Evolutionary conservation across 2,888 invertebrate genomes (phyloP).

Genomic region (Apotomis turbidana): DNA sequence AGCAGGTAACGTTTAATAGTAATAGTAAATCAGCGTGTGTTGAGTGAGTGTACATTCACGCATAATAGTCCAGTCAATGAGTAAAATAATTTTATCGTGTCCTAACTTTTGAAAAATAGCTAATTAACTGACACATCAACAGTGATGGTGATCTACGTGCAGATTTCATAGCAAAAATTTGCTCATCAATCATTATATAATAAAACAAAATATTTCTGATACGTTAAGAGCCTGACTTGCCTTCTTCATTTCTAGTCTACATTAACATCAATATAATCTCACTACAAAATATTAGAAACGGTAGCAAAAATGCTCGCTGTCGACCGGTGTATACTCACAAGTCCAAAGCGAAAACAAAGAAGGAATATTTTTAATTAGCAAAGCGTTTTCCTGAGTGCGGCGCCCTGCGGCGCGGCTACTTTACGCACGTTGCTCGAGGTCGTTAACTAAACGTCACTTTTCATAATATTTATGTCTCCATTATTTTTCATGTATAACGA

Average conservation of each 20-base stretch:
- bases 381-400: constrained; percentile 64
- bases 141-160: too few relatives aligned
- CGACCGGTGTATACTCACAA: constrained; percentile 26
- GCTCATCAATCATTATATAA: too few relatives aligned
- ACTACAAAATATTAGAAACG: background rate
- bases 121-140: background rate
- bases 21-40: constrained; percentile 66
- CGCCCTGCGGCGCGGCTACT: constrained; percentile 76
- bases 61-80: constrained; percentile 45
- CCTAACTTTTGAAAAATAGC: background rate
- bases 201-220: too few relatives aligned
- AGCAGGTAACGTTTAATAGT: constrained; percentile 55
- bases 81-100: background rate
- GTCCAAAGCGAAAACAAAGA: constrained; percentile 64
- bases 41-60: constrained; percentile 69
- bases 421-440: constrained; percentile 71
- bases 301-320: background rate
- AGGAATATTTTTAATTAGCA: constrained; percentile 76
- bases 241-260: too few relatives aligned
- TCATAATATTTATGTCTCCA: constrained; percentile 80
- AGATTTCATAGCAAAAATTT: too few relatives aligned
- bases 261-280: background rate
- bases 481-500: constrained; percentile 76
- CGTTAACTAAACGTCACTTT: constrained; percentile 80
- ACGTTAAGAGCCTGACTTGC: too few relatives aligned